phyloP scores from a whole-genome alignment of 2,888 invertebrate species.

The Melipona bicolor region DNA sequence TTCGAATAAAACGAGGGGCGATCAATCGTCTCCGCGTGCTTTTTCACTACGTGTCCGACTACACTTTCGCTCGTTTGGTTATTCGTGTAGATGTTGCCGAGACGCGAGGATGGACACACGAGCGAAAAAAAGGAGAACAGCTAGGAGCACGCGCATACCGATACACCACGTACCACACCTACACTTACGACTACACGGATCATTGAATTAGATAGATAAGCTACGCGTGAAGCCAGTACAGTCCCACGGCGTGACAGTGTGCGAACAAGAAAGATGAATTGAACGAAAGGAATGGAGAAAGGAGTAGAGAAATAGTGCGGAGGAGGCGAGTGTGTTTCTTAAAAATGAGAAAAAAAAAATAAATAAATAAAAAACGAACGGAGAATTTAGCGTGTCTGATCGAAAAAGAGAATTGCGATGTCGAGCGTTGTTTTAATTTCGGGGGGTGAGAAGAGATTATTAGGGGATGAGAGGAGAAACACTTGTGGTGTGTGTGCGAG shows the following conservation, averaged over 20 bases:
- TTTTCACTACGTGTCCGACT: not conserved
- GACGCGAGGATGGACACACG: not conserved
- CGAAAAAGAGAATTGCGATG: not conserved
- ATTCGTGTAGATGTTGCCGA: not conserved
- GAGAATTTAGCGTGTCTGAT: constrained; percentile 39
- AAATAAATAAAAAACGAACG: not conserved
- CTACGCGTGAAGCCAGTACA: constrained; percentile 80
- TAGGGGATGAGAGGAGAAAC: not conserved
- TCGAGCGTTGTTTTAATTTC: not conserved
- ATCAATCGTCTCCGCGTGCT: not conserved
- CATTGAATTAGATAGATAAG: constrained; percentile 78
- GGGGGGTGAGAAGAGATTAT: constrained; percentile 6
- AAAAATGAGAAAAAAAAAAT: not conserved
- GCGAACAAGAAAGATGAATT: constrained; percentile 37
- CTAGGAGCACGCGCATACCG: constrained; percentile 27
- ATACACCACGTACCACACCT: constrained; percentile 25
- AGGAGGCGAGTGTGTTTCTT: constrained; percentile 1
- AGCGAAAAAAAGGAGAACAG: constrained; percentile 6
- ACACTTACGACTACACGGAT: constrained; percentile 56
- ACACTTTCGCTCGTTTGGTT: not conserved
- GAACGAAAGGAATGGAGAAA: not conserved
- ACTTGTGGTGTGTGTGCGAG: not conserved
- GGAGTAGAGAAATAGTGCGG: not conserved
- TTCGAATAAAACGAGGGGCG: no score
- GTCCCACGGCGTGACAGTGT: constrained; percentile 76